A percentile compares a stretch with the other conserved stretches of the same genome.
Conservation (phyloP, 2,113 vertebrate genomes). For the Platysteira castanea region DNA sequence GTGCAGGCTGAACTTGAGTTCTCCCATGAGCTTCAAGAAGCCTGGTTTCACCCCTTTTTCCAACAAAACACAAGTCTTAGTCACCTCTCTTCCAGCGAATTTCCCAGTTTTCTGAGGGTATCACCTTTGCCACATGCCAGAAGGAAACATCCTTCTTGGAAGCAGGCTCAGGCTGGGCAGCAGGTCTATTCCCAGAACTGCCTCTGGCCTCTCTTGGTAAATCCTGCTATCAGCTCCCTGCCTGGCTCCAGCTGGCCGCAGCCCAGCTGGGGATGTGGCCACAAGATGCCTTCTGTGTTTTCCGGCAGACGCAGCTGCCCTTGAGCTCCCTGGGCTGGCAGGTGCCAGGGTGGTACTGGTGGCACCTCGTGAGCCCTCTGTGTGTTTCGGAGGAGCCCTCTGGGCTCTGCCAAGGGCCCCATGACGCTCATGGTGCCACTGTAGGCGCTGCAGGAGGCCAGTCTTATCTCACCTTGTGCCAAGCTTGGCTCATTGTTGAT, state of each 20-base stretch:
- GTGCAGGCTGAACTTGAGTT: neutral
- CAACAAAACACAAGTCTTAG: neutral
- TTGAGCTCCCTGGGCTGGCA: neutral
- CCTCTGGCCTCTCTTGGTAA: neutral
- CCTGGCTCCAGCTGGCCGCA: neutral
- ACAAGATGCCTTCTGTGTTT: neutral
- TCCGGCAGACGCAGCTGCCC: accelerated
- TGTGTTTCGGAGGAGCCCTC: neutral
- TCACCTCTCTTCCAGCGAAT: neutral
- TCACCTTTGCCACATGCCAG: neutral
- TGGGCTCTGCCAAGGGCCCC: neutral
- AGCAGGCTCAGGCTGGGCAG: accelerated
- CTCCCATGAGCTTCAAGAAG: neutral
- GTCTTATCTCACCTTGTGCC: neutral
- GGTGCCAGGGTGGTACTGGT: neutral
- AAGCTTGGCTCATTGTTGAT: neutral
- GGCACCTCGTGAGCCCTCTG: neutral
- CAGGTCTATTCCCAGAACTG: neutral
- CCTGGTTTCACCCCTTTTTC: neutral
- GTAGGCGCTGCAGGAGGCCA: neutral
- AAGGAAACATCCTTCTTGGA: neutral
- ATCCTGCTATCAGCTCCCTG: neutral
- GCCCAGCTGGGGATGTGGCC: neutral
- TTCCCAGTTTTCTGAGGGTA: accelerated
- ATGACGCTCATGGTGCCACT: neutral